Base-by-base conservation (phyloP, 2,113 vertebrate genomes). In the Apistogramma diplotaenia region DNA sequence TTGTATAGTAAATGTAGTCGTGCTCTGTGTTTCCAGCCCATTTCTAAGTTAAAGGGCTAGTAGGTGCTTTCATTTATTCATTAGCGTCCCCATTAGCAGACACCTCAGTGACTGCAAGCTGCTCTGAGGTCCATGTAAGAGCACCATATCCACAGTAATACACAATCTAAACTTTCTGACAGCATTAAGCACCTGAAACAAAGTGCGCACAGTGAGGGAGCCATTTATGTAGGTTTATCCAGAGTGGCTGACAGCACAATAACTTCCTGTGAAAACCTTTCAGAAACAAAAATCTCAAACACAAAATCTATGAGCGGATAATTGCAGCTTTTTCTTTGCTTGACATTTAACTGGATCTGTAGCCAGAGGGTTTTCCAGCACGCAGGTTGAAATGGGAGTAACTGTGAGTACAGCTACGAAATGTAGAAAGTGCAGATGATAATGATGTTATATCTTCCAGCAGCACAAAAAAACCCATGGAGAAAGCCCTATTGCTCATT, bases 311-410 rank as follows among this genome's bases (percentile, higher is more conserved):
- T 60, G 67, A 85, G 78, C 21, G 15, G 61, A 83, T 89, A 91
- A 86, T 87, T 91, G 87, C 33, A 74, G 74, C 72, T 78, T 80
- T 87, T 76, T 83, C 80, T 82, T 81, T 86, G 79, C 76, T 86
- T 89, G 85, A 85, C 89, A 90, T 83, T 88, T 79, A 75, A 49
- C 74, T 70, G 78, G 81, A 71, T 90, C 86, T 90, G 72, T 76
- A 86, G 86, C 90, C 84, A 8, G 77, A 81, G 58, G 92, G 62
- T 35, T 78, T 86, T 85, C 71, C 67, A 54, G 70, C 76, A 27
- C 79, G 74, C 79, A 86, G 85, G 58, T 88, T 84, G 80, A 80
- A 83, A 53, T 6, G 2, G 43, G 74, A 82, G 67, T 29, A 78
- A 31, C 55, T 4, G 21, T 74, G 89, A 61, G 81, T 72, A 53